These are phyloP conservation scores for Falcunculus frontatus DNA, from an alignment of 2,113 vertebrate genomes.

Conservation along the genomic window DNA sequence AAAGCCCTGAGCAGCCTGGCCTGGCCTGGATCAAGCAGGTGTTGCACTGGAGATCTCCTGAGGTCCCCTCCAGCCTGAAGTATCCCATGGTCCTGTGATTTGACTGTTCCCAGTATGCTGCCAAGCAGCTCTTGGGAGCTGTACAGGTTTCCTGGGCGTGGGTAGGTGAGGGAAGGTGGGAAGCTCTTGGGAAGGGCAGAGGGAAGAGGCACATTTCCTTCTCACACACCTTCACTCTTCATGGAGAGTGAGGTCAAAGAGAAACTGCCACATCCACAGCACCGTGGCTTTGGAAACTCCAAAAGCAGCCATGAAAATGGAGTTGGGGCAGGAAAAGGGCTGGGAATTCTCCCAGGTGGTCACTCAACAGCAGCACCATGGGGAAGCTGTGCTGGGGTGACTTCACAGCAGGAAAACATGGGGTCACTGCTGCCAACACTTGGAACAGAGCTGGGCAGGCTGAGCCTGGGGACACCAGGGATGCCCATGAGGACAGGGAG, in stretches of 20 bases:
- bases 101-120: not conserved
- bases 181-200: not conserved
- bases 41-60: not conserved
- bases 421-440: not conserved
- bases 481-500: not conserved
- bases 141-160: fast-evolving
- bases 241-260: not conserved
- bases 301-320: not conserved
- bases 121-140: not conserved
- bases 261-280: not conserved
- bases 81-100: not conserved
- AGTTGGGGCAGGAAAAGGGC: not conserved
- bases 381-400: not conserved
- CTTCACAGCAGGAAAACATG: not conserved
- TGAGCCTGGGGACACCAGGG: not conserved
- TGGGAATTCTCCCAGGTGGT: not conserved
- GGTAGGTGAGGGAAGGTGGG: not conserved
- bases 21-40: not conserved
- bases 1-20: not conserved
- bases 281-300: not conserved
- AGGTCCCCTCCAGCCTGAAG: not conserved
- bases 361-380: fast-evolving
- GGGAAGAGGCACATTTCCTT: not conserved
- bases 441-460: not conserved
- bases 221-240: not conserved